Conservation (phyloP, 2,113 vertebrate genomes). For the Mystacornis crossleyi region DNA sequence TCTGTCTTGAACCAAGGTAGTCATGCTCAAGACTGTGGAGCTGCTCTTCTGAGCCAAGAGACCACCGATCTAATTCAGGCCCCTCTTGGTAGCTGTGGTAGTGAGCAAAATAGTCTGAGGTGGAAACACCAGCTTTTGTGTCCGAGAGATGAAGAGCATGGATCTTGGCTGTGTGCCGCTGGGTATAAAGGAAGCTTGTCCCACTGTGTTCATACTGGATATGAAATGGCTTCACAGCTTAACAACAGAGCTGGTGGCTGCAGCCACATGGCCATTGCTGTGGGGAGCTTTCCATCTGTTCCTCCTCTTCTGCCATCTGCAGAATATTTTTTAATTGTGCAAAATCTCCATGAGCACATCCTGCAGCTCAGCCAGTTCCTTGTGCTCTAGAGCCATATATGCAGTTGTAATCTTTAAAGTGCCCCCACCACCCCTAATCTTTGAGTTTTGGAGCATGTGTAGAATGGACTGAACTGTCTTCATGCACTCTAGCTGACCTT, state of each 20-base stretch:
- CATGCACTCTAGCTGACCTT: background rate
- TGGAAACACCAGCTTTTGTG: background rate
- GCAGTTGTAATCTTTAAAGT: background rate
- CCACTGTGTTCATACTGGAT: background rate
- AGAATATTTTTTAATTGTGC: background rate
- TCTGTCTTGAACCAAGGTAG: background rate
- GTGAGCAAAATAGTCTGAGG: background rate
- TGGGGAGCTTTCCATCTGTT: background rate
- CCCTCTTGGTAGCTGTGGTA: background rate
- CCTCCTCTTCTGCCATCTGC: background rate
- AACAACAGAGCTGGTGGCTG: background rate
- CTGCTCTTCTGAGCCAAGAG: background rate
- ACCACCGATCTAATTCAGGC: background rate
- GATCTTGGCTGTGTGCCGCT: background rate
- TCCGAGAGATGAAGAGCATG: background rate
- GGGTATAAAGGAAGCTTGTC: background rate
- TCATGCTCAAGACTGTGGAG: background rate
- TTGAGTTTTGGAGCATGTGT: background rate
- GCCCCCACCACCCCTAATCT: rapidly evolving
- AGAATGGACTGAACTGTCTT: background rate
- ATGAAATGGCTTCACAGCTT: background rate
- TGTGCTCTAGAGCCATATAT: background rate
- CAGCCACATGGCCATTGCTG: background rate
- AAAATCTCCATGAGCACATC: background rate
- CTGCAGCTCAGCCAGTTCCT: background rate